Percentiles rank a stretch among this genome's conserved stretches.
Evolutionary conservation across 2,797 vertebrate species (phyloP).

Genomic region (Propithecus perrieri): DNA sequence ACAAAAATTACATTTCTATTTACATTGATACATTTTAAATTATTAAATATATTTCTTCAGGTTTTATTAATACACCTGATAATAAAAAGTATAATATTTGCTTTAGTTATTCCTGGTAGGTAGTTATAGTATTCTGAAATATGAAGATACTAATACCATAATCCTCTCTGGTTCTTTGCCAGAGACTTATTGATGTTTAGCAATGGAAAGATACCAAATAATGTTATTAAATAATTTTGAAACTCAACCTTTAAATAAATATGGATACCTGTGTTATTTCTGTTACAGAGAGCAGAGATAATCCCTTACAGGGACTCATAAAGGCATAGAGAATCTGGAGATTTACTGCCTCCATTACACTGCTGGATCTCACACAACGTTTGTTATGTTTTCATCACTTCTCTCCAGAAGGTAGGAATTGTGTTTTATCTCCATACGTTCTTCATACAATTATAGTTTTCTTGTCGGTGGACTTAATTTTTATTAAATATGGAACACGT

Average conservation of each 20-base stretch:
- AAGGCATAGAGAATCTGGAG: constrained; percentile 76
- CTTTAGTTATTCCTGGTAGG: neutral
- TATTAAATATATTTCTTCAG: neutral
- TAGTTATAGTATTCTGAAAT: neutral
- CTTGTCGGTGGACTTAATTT: constrained; percentile 43
- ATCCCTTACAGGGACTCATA: constrained; percentile 48
- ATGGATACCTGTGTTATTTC: neutral
- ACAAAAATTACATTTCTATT: neutral
- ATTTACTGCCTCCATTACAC: constrained; percentile 47
- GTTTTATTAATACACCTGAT: neutral
- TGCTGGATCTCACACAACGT: constrained; percentile 65
- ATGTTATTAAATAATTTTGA: neutral
- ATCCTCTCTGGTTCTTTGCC: neutral
- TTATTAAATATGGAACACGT: constrained; percentile 23
- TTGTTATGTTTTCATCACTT: constrained; percentile 74
- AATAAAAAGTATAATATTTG: neutral
- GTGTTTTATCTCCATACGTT: neutral
- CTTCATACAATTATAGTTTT: neutral
- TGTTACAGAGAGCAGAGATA: constrained; percentile 81
- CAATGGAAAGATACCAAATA: neutral
- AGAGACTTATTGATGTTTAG: neutral
- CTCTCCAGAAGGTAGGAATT: constrained; percentile 77
- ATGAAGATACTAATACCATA: neutral
- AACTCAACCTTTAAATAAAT: neutral
- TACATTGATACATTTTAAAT: neutral